phyloP scores from a whole-genome alignment of 2,888 invertebrate species.

The Luffia ferchaultella region DNA sequence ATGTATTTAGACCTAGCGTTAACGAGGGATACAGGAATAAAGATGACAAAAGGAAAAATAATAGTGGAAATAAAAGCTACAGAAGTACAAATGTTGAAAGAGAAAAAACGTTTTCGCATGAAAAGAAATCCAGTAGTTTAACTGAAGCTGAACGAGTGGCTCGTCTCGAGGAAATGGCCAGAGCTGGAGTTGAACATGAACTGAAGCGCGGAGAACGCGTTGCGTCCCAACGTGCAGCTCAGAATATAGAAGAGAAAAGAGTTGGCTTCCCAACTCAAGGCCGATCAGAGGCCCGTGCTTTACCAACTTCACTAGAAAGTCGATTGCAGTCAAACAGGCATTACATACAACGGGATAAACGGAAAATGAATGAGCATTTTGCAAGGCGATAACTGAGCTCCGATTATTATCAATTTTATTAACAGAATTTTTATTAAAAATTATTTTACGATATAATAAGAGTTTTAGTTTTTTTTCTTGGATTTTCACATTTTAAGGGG shows the following conservation, averaged over 20 bases:
- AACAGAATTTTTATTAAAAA: too few relatives aligned
- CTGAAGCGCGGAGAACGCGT: constrained; percentile 71
- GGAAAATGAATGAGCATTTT: constrained; percentile 87
- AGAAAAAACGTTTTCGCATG: too few relatives aligned
- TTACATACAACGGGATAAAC: constrained; percentile 83
- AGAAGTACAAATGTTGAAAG: not conserved
- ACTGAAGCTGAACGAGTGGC: constrained; percentile 66
- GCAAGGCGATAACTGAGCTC: constrained; percentile 72
- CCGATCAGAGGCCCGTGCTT: constrained; percentile 57
- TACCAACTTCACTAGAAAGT: constrained; percentile 78
- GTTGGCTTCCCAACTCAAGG: constrained; percentile 67
- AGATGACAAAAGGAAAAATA: constrained; percentile 8
- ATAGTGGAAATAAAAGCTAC: constrained; percentile 9
- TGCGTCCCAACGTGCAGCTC: constrained; percentile 69
- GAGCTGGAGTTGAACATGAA: constrained; percentile 78
- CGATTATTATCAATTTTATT: too few relatives aligned
- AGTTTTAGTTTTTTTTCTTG: too few relatives aligned
- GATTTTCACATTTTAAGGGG: too few relatives aligned
- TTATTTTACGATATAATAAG: too few relatives aligned
- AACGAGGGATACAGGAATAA: not conserved
- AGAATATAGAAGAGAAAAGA: constrained; percentile 51
- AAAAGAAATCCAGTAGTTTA: constrained; percentile 21
- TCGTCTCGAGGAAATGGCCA: constrained; percentile 78
- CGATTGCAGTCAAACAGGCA: constrained; percentile 89
- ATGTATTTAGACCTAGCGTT: not conserved